Conservation (phyloP, 2,113 vertebrate genomes). For the Myotis lucifugus region DNA sequence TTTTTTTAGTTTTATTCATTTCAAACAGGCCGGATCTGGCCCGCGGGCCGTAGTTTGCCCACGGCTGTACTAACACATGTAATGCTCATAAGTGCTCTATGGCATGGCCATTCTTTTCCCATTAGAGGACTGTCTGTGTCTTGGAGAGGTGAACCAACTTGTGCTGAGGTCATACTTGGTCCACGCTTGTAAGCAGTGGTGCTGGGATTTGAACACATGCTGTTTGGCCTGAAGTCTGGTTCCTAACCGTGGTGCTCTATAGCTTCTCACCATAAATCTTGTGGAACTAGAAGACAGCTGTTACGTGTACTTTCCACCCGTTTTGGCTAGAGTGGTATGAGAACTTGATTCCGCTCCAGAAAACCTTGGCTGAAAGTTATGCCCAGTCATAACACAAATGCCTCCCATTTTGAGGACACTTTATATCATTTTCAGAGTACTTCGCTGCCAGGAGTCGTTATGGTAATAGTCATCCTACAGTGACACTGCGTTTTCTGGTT, state of each 20-base stretch:
- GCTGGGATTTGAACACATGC: not conserved
- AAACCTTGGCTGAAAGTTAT: conserved; percentile 62
- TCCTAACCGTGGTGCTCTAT: not conserved
- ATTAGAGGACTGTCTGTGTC: not conserved
- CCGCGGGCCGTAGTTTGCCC: no score
- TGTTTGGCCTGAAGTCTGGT: not conserved
- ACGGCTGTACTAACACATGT: not conserved
- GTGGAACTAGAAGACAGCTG: conserved; percentile 37
- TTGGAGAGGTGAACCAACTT: not conserved
- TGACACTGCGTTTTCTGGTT: conserved; percentile 30
- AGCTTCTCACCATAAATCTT: not conserved
- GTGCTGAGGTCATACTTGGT: not conserved
- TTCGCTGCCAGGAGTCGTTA: conserved; percentile 58
- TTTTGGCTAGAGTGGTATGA: conserved; percentile 46
- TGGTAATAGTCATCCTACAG: not conserved
- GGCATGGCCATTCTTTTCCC: not conserved
- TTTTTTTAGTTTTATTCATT: no score
- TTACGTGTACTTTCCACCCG: conserved; percentile 52
- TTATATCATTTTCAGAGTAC: conserved; percentile 32
- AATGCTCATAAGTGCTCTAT: not conserved
- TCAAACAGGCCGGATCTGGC: no score
- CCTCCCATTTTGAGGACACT: conserved; percentile 21
- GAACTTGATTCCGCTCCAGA: conserved; percentile 59
- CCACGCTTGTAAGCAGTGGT: not conserved
- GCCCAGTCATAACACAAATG: conserved; percentile 52